Base-by-base conservation (phyloP, 2,888 invertebrate species). In the Drosophila cyrtoloma region DNA sequence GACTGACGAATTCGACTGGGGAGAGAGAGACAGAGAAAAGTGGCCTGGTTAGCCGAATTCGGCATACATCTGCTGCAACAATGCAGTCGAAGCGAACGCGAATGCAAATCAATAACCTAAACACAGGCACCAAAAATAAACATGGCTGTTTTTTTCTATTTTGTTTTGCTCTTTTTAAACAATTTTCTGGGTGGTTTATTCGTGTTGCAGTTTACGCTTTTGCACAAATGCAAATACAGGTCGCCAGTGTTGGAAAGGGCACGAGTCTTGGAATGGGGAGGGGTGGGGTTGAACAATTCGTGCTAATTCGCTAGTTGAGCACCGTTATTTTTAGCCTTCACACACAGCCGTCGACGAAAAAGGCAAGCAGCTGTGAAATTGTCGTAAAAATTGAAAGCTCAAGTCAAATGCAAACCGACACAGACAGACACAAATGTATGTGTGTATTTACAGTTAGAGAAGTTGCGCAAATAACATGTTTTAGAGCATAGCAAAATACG, bases 221-320 rank as follows among this genome's bases (percentile, higher is more conserved):
- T 82, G 74, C 74, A 75, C 71, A 60, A 74, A 76, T 72, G 68
- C 71, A 81, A 84, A 84, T 72, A 67, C 82, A 66, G 81, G 75
- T 70, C 79, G 68, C 28, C 22, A 47, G 37, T 63, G 37, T 56
- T 60, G 32, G 61, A 37, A 37, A 7, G 16, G 35, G 42, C n/a
- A 30, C 26, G 47, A 32, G 30, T 16, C 12, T 50, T 32, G 30
- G 14, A 22, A 0, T 0, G 33, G 35, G 37, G 1, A 7, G 14
- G 39, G 28, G 7, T 16, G 22, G 28, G 26, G 7, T 42, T 61
- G 4, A 47, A 56, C 53, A 61, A 68, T 75, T 79, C 65, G 72
- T 74, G 75, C 70, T 80, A 75, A 82, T 89, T 86, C 55, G 56
- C 37, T 62, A 57, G 59, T 39, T 63, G 42, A 57, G 39, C 44